Evolutionary conservation across 2,888 invertebrate genomes (phyloP).

Genomic region (Rhabditophanes sp.): DNA sequence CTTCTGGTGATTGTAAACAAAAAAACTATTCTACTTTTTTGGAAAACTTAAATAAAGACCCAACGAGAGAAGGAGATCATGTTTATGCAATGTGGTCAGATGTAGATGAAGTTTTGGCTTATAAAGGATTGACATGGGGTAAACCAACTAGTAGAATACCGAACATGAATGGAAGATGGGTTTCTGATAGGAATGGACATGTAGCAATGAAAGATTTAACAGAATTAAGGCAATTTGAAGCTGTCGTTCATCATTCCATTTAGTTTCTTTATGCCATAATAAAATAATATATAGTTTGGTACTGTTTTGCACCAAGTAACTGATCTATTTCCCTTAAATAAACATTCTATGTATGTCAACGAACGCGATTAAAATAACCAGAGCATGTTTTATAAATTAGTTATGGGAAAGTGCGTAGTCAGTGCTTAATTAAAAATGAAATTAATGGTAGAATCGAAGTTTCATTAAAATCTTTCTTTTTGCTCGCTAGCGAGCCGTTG

Average conservation of each 20-base stretch:
- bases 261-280: too few relatives aligned
- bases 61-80: conserved; percentile 31
- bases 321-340: too few relatives aligned
- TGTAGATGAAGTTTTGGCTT: conserved; percentile 38
- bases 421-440: too few relatives aligned
- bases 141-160: conserved; percentile 41
- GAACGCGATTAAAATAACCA: too few relatives aligned
- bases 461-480: too few relatives aligned
- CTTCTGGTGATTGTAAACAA: conserved; percentile 33
- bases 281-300: too few relatives aligned
- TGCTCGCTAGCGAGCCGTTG: too few relatives aligned
- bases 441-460: too few relatives aligned
- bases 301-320: too few relatives aligned
- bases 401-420: too few relatives aligned
- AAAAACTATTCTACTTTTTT: conserved; percentile 39
- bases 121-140: conserved; percentile 41
- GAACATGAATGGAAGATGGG: conserved; percentile 39
- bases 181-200: conserved; percentile 38
- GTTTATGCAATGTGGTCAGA: conserved; percentile 43
- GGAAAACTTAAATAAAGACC: conserved; percentile 37
- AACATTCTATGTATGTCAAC: too few relatives aligned
- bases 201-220: conserved; percentile 43
- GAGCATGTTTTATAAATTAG: too few relatives aligned
- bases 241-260: conserved; percentile 38
- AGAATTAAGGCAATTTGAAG: conserved; percentile 39